A percentile compares a stretch with the other conserved stretches of the same genome.
Evolutionary conservation across 2,113 vertebrate species (phyloP).

Genomic region (Chiloscyllium plagiosum): DNA sequence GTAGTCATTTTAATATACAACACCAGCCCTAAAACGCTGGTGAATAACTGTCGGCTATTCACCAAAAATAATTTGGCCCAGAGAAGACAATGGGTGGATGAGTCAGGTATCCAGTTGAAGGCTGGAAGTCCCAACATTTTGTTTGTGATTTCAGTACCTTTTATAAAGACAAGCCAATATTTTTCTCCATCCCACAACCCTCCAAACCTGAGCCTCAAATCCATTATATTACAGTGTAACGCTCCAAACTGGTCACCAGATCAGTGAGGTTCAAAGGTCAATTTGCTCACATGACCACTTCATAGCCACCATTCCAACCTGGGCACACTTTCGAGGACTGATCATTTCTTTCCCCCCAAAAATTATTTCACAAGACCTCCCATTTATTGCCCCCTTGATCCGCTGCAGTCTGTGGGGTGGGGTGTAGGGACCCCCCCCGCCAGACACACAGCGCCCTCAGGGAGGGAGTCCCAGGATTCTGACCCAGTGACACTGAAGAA

Average conservation of each 20-base stretch:
- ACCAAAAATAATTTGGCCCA: not conserved
- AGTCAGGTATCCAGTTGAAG: not conserved
- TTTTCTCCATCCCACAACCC: not conserved
- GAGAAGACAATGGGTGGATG: not conserved
- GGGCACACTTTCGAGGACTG: not conserved
- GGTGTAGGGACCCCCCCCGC: too few relatives aligned
- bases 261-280: not conserved
- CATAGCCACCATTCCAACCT: not conserved
- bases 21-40: not conserved
- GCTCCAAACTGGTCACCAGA: not conserved
- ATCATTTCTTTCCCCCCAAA: too few relatives aligned
- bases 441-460: too few relatives aligned
- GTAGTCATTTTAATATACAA: not conserved
- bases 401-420: too few relatives aligned
- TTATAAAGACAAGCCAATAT: not conserved
- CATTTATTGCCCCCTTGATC: too few relatives aligned
- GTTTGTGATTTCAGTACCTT: not conserved
- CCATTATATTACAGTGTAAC: too few relatives aligned
- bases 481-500: too few relatives aligned
- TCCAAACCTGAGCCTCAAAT: not conserved
- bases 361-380: too few relatives aligned
- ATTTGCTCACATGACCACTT: not conserved
- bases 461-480: too few relatives aligned
- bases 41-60: not conserved
- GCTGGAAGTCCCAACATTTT: too few relatives aligned